A percentile compares a stretch with the other conserved stretches of the same genome.
Evolutionary conservation across 2,113 vertebrate species (phyloP).

Genomic region (Dissostichus mawsoni): DNA sequence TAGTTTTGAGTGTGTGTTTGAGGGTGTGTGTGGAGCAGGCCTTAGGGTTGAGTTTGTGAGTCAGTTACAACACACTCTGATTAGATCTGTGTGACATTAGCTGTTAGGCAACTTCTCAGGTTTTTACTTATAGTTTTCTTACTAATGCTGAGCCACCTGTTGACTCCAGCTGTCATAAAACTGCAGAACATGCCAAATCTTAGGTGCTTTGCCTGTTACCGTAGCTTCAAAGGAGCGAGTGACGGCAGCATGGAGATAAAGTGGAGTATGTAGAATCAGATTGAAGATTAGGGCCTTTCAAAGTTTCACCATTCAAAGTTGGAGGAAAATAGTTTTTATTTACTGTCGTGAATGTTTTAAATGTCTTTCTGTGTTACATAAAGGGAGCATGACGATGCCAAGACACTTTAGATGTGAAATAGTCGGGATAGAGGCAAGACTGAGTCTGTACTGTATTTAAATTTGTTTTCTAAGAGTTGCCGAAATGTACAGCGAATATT

Average conservation of each 20-base stretch:
- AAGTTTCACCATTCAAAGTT: neutral
- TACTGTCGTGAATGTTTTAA: constrained; percentile 44
- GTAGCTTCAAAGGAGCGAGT: constrained; percentile 35
- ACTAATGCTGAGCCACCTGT: constrained; percentile 37
- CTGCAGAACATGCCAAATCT: constrained; percentile 77
- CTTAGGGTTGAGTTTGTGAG: constrained; percentile 7
- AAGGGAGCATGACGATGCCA: constrained; percentile 64
- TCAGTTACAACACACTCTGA: constrained; percentile 18
- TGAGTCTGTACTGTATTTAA: constrained; percentile 41
- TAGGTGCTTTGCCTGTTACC: constrained; percentile 72
- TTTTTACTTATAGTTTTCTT: constrained; percentile 64
- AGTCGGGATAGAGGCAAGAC: constrained; percentile 54
- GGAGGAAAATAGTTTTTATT: constrained; percentile 23
- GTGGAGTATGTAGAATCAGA: too few species aligned
- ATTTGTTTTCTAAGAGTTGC: constrained; percentile 32
- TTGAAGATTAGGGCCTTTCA: neutral
- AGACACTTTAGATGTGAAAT: constrained; percentile 62
- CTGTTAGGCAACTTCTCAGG: constrained; percentile 75
- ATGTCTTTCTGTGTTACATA: constrained; percentile 38
- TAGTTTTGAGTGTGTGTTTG: neutral
- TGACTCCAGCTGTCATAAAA: constrained; percentile 44
- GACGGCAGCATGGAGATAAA: constrained; percentile 4
- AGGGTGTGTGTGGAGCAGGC: constrained; percentile 37
- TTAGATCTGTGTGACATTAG: constrained; percentile 15
- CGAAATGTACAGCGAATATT: constrained; percentile 67